phyloP scores from a whole-genome alignment of 2,797 vertebrate species.

The Chelonia mydas region DNA sequence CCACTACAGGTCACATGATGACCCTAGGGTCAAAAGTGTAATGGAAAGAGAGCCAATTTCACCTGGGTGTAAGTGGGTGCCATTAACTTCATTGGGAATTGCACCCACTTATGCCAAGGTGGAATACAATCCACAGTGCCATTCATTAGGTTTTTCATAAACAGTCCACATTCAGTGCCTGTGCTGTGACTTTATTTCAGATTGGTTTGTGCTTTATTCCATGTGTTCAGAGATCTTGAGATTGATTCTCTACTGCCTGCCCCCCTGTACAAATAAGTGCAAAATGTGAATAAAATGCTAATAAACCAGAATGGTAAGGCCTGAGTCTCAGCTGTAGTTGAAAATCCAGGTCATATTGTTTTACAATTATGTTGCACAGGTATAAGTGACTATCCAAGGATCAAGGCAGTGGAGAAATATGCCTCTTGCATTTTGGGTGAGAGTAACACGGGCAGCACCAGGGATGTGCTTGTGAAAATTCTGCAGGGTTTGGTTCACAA shows the following conservation, averaged over 20 bases:
- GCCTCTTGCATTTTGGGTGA: neutral
- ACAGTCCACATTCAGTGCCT: neutral
- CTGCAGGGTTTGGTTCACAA: neutral
- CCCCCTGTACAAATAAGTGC: neutral
- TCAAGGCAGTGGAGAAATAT: neutral
- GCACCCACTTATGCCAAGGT: neutral
- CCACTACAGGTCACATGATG: neutral
- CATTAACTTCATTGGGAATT: neutral
- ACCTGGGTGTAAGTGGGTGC: neutral
- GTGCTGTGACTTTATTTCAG: neutral
- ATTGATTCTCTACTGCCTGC: neutral
- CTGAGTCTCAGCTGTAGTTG: neutral
- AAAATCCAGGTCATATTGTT: neutral
- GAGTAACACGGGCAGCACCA: neutral
- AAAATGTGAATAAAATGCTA: neutral
- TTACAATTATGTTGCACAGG: accelerated
- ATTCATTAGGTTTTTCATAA: neutral
- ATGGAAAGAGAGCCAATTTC: neutral
- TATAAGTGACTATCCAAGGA: neutral
- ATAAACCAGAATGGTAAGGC: neutral
- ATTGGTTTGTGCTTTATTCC: neutral
- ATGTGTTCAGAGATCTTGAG: neutral
- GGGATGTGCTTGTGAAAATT: neutral
- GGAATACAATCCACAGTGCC: neutral
- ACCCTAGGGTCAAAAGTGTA: neutral